A percentile compares a stretch with the other conserved stretches of the same genome.
phyloP scores from a whole-genome alignment of 2,888 invertebrate genomes.

The Miltochrista miniata region DNA sequence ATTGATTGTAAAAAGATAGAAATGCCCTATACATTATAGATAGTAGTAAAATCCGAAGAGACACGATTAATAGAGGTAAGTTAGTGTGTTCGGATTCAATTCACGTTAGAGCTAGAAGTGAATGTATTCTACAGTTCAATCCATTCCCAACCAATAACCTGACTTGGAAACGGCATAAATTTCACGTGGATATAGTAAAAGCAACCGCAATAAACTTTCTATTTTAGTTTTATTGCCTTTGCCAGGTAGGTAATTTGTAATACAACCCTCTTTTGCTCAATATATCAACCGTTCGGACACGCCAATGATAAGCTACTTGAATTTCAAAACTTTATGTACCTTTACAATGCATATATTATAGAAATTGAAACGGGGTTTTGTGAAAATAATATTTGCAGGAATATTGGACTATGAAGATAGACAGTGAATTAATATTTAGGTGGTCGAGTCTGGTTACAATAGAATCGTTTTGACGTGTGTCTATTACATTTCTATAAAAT shows the following conservation, averaged over 20 bases:
- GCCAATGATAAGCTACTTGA: slow-evolving; percentile 26
- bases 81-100: slow-evolving; percentile 38
- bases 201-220: slow-evolving; percentile 53
- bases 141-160: slow-evolving; percentile 42
- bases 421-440: slow-evolving; percentile 9
- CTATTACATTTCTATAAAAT: too few species aligned
- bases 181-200: slow-evolving; percentile 47
- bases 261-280: slow-evolving; percentile 32
- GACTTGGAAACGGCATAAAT: slow-evolving; percentile 42
- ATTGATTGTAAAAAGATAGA: too few species aligned
- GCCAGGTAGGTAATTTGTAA: slow-evolving; percentile 44
- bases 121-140: slow-evolving; percentile 45
- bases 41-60: neutral
- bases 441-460: neutral
- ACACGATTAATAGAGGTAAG: slow-evolving; percentile 13
- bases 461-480: neutral
- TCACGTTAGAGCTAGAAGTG: slow-evolving; percentile 39
- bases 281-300: slow-evolving; percentile 27
- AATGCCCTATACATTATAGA: too few species aligned
- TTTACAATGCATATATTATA: neutral
- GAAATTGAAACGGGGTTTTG: too few species aligned
- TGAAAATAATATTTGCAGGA: slow-evolving; percentile 5
- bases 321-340: slow-evolving; percentile 19
- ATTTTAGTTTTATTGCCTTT: slow-evolving; percentile 54
- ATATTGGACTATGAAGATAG: slow-evolving; percentile 5